Conservation (phyloP, 2,888 invertebrate genomes). For the Drosophila gaucha region DNA sequence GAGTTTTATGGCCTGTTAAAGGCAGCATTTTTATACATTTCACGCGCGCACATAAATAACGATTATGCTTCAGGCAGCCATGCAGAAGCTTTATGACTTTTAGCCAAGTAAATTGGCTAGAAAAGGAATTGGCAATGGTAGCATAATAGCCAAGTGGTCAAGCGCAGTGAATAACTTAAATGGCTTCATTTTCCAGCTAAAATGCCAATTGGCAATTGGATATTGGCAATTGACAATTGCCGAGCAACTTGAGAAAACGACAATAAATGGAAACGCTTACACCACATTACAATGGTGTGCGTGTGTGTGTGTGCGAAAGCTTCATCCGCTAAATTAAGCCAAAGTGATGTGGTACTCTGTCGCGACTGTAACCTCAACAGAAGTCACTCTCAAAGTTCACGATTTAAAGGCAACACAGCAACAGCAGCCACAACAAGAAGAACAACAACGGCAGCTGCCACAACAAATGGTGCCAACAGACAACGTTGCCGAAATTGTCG, state of each 20-base stretch:
- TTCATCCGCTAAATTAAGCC: conserved; percentile 74
- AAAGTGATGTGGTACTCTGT: too few relatives aligned
- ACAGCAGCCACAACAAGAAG: conserved; percentile 32
- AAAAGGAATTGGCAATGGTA: conserved; percentile 34
- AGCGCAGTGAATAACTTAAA: conserved; percentile 49
- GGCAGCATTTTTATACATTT: conserved; percentile 74
- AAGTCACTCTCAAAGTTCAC: conserved; percentile 66
- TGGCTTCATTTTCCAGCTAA: conserved; percentile 68
- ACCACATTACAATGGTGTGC: conserved; percentile 3
- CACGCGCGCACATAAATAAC: conserved; percentile 77
- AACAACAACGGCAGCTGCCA: conserved; percentile 36
- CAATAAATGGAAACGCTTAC: conserved; percentile 56
- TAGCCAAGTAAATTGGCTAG: conserved; percentile 64
- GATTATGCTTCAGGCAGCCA: conserved; percentile 62
- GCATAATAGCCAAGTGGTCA: conserved; percentile 42
- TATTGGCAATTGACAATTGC: conserved; percentile 70
- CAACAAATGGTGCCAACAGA: conserved; percentile 48
- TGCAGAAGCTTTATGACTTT: conserved; percentile 63
- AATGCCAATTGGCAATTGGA: conserved; percentile 66
- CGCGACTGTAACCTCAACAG: conserved; percentile 44
- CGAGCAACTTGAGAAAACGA: conserved; percentile 35
- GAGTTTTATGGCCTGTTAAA: conserved; percentile 67
- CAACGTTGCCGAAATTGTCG: conserved; percentile 50
- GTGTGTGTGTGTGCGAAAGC: conserved; percentile 8
- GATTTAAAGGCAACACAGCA: conserved; percentile 64